Evolutionary conservation across 2,888 invertebrate genomes (phyloP).

Genomic region (Heliconius erato): DNA sequence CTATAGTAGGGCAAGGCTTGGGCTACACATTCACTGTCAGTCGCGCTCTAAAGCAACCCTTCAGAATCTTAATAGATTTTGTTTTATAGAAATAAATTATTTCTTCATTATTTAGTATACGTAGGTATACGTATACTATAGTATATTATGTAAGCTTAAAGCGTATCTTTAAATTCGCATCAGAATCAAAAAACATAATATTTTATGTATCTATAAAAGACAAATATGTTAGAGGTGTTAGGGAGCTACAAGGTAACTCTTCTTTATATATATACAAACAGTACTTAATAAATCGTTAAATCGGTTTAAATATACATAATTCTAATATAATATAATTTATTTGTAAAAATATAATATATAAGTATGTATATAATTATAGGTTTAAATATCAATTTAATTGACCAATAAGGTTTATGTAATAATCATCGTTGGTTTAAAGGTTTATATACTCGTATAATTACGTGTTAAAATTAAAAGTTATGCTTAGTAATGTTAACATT

Average conservation of each 20-base stretch:
- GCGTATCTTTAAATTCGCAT: background rate
- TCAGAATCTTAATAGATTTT: background rate
- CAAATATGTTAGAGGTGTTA: background rate
- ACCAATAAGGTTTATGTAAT: too few species aligned
- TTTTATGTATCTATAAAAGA: background rate
- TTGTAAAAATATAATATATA: too few species aligned
- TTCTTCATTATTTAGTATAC: background rate
- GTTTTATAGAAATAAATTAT: background rate
- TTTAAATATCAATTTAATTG: too few species aligned
- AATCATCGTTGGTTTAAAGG: too few species aligned
- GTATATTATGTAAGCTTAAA: background rate
- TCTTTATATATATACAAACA: background rate
- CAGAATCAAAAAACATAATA: background rate
- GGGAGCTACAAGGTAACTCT: too few species aligned
- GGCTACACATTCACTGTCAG: background rate
- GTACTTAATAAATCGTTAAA: too few species aligned
- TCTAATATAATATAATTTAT: too few species aligned
- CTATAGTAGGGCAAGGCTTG: conserved; percentile 26
- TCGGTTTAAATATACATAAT: too few species aligned
- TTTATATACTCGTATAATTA: background rate
- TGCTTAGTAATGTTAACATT: background rate
- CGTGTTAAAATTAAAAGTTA: background rate
- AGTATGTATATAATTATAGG: too few species aligned
- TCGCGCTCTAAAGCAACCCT: background rate
- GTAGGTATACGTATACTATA: background rate